Evolutionary conservation across 2,113 vertebrate genomes (phyloP).

Genomic region (Tamias sibiricus): DNA sequence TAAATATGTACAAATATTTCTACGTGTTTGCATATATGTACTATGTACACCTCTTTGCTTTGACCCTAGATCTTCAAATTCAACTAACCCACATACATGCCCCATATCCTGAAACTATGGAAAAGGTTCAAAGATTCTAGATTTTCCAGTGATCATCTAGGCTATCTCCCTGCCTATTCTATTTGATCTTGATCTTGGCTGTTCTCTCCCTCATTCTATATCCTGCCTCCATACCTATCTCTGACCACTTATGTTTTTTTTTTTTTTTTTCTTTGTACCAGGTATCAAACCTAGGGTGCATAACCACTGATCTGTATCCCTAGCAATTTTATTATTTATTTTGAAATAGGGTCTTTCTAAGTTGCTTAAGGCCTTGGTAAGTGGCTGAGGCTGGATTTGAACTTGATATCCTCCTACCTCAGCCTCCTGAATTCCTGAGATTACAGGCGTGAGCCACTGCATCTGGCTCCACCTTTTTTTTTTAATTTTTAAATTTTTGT

Average conservation of each 20-base stretch:
- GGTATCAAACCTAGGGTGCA: no score
- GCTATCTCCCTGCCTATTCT: neutral
- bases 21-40: neutral
- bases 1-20: neutral
- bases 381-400: no score
- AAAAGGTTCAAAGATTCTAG: neutral
- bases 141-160: neutral
- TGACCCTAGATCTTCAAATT: neutral
- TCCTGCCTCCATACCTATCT: neutral
- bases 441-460: no score
- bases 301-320: no score
- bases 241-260: neutral
- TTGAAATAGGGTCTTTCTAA: no score
- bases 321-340: no score
- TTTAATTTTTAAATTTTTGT: no score
- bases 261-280: no score
- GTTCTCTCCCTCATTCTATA: neutral
- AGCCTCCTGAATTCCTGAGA: no score
- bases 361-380: no score
- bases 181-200: slow-evolving; percentile 3
- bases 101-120: neutral
- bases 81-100: neutral
- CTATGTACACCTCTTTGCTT: neutral
- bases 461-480: neutral
- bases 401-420: no score